Evolutionary conservation across 1,140 invertebrate species (phyloP).

Genomic region (Paraescarpia echinospica): DNA sequence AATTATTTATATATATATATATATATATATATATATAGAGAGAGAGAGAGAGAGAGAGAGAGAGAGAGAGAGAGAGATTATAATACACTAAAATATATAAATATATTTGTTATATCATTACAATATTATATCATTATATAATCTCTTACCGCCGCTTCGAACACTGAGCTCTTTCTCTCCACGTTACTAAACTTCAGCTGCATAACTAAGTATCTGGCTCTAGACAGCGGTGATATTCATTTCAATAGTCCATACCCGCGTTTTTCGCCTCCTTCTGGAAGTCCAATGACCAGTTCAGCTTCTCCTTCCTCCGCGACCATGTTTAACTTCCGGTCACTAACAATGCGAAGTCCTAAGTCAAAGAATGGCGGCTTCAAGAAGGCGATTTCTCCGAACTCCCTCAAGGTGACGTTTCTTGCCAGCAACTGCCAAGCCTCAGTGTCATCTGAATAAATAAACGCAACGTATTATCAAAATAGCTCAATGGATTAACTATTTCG

Average conservation of each 20-base stretch:
- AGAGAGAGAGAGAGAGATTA: too few relatives aligned
- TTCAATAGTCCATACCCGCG: neutral
- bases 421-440: conserved; percentile 13
- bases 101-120: too few relatives aligned
- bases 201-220: too few relatives aligned
- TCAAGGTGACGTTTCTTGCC: conserved; percentile 12
- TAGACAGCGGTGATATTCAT: neutral
- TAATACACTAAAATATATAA: too few relatives aligned
- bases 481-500: neutral
- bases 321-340: neutral
- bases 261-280: neutral
- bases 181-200: too few relatives aligned
- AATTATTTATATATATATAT: too few relatives aligned
- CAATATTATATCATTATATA: too few relatives aligned
- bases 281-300: conserved; percentile 8
- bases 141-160: too few relatives aligned
- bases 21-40: too few relatives aligned
- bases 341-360: neutral
- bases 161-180: too few relatives aligned
- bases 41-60: too few relatives aligned
- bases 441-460: neutral
- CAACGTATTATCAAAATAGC: neutral
- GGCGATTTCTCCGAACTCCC: conserved; percentile 15
- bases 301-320: neutral
- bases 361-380: conserved; percentile 16